phyloP scores from a whole-genome alignment of 37 sponge, comb jelly and placozoan genomes.

The Beroe ovata region DNA sequence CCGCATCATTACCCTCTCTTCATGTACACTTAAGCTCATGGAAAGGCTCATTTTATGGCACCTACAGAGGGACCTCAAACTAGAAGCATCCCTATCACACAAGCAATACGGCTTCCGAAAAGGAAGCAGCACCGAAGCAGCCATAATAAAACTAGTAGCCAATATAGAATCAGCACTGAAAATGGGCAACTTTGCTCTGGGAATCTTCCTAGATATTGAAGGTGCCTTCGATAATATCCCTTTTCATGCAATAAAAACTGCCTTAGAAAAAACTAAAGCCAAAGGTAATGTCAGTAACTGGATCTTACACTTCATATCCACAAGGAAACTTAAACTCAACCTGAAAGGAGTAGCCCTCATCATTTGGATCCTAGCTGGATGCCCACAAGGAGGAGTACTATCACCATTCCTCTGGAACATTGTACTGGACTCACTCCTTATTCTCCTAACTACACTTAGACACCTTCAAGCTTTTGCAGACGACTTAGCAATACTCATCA shows the following conservation, averaged over 20 bases:
- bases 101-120: constrained; percentile 61
- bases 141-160: background rate
- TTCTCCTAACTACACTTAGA: background rate
- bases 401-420: constrained; percentile 53
- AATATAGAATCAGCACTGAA: constrained; percentile 43
- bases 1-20: constrained; percentile 19
- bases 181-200: background rate
- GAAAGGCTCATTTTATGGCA: constrained; percentile 54
- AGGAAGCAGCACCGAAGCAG: constrained; percentile 39
- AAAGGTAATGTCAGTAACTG: constrained; percentile 32
- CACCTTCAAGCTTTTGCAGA: constrained; percentile 43
- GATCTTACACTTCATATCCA: constrained; percentile 24
- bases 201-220: constrained; percentile 51
- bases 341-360: constrained; percentile 2
- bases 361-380: constrained; percentile 15
- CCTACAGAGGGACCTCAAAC: constrained; percentile 39
- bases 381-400: constrained; percentile 57
- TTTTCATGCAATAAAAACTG: background rate
- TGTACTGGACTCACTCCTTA: constrained; percentile 2
- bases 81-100: constrained; percentile 2
- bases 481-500: background rate
- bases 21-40: constrained; percentile 23
- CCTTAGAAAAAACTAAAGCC: constrained; percentile 6
- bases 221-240: constrained; percentile 64
- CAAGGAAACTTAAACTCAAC: constrained; percentile 23